phyloP scores from a whole-genome alignment of 2,888 invertebrate genomes.

The Acholoe squamosa region DNA sequence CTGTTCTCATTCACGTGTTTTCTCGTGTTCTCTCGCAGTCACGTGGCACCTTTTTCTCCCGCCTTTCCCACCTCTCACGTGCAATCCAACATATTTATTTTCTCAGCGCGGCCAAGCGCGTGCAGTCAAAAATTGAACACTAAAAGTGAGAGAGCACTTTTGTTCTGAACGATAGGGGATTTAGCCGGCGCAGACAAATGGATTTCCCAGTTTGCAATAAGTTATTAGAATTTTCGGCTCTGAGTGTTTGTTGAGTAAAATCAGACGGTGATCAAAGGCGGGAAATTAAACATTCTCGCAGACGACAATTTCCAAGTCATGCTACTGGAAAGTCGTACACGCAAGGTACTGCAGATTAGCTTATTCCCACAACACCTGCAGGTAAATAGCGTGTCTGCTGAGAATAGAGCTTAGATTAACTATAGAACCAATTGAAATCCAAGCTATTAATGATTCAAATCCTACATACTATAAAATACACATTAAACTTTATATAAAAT shows the following conservation, averaged over 20 bases:
- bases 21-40: neutral
- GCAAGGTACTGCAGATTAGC: neutral
- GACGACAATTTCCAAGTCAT: neutral
- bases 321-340: neutral
- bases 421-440: too few species aligned
- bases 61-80: constrained; percentile 6
- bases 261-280: constrained; percentile 30
- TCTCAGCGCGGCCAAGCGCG: neutral
- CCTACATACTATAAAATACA: too few species aligned
- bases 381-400: neutral
- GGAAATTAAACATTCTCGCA: constrained; percentile 24
- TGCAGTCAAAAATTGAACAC: constrained; percentile 13
- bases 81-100: constrained; percentile 20
- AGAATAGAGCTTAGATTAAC: too few species aligned
- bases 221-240: constrained; percentile 30
- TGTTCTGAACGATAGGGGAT: neutral
- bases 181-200: constrained; percentile 20
- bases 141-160: neutral
- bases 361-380: neutral
- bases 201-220: constrained; percentile 48
- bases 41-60: constrained; percentile 10
- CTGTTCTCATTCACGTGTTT: neutral
- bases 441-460: too few species aligned
- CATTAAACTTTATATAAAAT: too few species aligned
- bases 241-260: constrained; percentile 33